Conservation (phyloP, 2,113 vertebrate genomes). For the Rhegmatorhina hoffmannsi region DNA sequence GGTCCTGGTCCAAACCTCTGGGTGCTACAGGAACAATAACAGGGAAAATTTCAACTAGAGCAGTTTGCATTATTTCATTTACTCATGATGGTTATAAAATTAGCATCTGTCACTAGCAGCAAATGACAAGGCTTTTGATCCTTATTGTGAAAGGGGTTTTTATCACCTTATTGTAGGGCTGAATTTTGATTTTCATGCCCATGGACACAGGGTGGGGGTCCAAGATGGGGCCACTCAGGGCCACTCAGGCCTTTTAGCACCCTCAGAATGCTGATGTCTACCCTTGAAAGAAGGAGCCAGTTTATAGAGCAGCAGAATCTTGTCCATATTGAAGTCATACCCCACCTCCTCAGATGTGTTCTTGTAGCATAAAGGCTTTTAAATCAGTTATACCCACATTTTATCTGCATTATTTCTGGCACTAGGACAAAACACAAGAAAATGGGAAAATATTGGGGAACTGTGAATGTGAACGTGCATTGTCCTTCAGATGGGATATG, state of each 20-base stretch:
- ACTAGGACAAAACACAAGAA: background rate
- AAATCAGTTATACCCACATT: background rate
- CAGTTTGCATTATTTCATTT: background rate
- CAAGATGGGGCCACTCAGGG: background rate
- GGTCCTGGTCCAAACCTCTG: background rate
- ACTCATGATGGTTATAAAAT: background rate
- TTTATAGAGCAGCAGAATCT: background rate
- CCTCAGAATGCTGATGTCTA: background rate
- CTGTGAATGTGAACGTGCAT: background rate
- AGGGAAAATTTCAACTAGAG: background rate
- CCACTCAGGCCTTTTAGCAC: background rate
- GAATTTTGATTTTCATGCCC: background rate
- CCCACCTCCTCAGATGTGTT: background rate
- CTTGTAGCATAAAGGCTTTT: background rate
- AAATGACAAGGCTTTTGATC: background rate
- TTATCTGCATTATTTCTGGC: background rate
- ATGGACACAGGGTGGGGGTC: accelerated
- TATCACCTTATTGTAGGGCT: background rate
- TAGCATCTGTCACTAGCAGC: background rate
- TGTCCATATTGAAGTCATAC: background rate
- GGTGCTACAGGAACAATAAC: background rate
- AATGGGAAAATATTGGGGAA: background rate
- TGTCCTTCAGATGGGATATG: background rate
- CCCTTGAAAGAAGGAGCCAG: background rate
- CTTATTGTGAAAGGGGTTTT: background rate